phyloP scores from a whole-genome alignment of 2,113 vertebrate species.

The Hassar affinis region DNA sequence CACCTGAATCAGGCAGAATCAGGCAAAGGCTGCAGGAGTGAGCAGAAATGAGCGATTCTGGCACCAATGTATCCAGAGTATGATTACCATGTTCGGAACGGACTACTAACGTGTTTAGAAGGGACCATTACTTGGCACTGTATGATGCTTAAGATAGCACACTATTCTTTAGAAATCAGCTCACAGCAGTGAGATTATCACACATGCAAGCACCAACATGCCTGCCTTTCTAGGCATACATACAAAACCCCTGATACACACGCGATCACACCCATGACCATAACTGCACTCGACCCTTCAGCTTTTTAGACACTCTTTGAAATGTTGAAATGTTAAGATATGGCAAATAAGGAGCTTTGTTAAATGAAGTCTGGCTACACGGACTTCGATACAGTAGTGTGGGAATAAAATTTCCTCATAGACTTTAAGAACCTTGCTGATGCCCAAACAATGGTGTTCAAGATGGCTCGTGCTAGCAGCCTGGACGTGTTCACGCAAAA shows the following conservation, averaged over 20 bases:
- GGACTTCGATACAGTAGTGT: constrained; percentile 44
- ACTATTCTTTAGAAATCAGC: constrained; percentile 48
- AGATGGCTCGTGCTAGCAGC: constrained; percentile 22
- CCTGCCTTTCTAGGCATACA: constrained; percentile 28
- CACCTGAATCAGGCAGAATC: constrained; percentile 1
- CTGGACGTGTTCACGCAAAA: constrained; percentile 3
- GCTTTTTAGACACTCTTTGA: constrained; percentile 39
- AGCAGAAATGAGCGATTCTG: constrained; percentile 11
- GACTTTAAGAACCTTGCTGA: constrained; percentile 7
- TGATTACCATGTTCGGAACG: neutral
- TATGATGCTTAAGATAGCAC: constrained; percentile 45
- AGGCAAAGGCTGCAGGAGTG: constrained; percentile 1
- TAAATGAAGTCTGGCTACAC: constrained; percentile 35
- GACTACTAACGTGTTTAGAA: neutral
- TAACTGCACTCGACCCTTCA: constrained; percentile 38
- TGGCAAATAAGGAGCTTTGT: constrained; percentile 49
- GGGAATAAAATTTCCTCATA: constrained; percentile 12
- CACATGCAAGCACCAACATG: constrained; percentile 26
- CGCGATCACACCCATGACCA: constrained; percentile 35
- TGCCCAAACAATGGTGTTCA: constrained; percentile 18
- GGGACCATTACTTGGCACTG: constrained; percentile 44
- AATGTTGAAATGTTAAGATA: constrained; percentile 55
- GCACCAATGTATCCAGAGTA: constrained; percentile 23
- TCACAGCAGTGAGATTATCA: constrained; percentile 49
- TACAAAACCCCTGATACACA: constrained; percentile 15